These are phyloP conservation scores for Myotis pilosus DNA, from an alignment of 2,797 vertebrate genomes.

Conservation along the genomic window DNA sequence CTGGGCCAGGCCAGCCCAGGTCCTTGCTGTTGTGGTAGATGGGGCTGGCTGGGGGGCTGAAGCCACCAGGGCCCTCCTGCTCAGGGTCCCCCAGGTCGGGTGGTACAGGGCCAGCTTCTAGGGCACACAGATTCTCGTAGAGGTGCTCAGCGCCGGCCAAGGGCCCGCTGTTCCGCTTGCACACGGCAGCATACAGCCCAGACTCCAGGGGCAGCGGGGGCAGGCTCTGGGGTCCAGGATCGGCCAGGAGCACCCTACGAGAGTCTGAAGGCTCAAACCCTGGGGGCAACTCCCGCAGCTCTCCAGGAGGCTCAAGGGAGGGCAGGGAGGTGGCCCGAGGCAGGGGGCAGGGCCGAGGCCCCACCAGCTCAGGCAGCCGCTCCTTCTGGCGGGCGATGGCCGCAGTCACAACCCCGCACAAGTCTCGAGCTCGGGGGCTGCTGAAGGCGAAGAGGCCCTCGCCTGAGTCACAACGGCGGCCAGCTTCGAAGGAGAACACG, in stretches of 20 bases:
- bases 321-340: constrained; percentile 59
- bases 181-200: constrained; percentile 81
- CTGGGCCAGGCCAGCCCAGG: constrained; percentile 40
- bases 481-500: constrained; percentile 90
- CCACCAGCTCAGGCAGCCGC: constrained; percentile 48
- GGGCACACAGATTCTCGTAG: constrained; percentile 81
- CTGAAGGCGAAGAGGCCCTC: constrained; percentile 91
- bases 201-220: not conserved
- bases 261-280: not conserved
- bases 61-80: constrained; percentile 20
- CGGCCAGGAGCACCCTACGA: not conserved
- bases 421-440: constrained; percentile 82
- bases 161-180: constrained; percentile 66
- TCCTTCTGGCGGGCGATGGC: constrained; percentile 82
- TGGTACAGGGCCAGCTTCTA: not conserved
- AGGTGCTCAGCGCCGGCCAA: constrained; percentile 72
- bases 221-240: constrained; percentile 58
- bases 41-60: constrained; percentile 53
- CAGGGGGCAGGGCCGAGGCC: constrained; percentile 34
- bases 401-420: constrained; percentile 82
- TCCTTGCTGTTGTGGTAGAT: constrained; percentile 81
- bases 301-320: constrained; percentile 35
- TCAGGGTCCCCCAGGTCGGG: not conserved
- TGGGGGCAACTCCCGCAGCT: constrained; percentile 17
- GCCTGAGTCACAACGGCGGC: constrained; percentile 91